Conservation (phyloP, 2,797 vertebrate species). For the Xenopus petersii region DNA sequence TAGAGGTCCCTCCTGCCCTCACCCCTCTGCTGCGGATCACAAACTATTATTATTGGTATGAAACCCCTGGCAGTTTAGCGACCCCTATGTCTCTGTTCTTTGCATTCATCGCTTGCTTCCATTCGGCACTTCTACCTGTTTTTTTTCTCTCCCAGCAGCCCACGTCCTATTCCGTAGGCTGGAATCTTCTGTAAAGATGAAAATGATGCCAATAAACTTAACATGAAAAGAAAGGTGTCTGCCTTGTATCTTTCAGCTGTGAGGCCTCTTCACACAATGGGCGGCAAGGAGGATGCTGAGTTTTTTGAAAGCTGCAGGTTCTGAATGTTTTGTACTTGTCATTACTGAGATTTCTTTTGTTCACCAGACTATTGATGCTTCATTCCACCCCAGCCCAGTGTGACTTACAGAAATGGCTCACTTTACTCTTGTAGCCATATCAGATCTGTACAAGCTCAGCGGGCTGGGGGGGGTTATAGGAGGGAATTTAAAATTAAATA, state of each 20-base stretch:
- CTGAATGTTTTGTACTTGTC: no score
- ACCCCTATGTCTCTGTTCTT: slow-evolving; percentile 63
- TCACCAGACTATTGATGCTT: no score
- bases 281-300: no score
- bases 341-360: no score
- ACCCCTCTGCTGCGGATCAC: slow-evolving; percentile 52
- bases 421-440: no score
- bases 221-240: slow-evolving; percentile 64
- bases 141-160: slow-evolving; percentile 60
- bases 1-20: slow-evolving; percentile 40
- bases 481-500: no score
- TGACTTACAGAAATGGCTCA: no score
- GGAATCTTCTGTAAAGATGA: slow-evolving; percentile 75
- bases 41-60: slow-evolving; percentile 63
- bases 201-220: slow-evolving; percentile 78
- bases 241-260: slow-evolving; percentile 51
- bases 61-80: slow-evolving; percentile 59
- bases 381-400: no score
- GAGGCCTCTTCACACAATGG: no score
- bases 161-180: slow-evolving; percentile 69
- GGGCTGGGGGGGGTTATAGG: no score
- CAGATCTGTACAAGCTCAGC: no score
- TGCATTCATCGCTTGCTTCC: slow-evolving; percentile 71
- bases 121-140: slow-evolving; percentile 62
- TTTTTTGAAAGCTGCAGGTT: no score